Base-by-base conservation (phyloP, 2,888 invertebrate genomes). In the Brachyopa scutellaris region DNA sequence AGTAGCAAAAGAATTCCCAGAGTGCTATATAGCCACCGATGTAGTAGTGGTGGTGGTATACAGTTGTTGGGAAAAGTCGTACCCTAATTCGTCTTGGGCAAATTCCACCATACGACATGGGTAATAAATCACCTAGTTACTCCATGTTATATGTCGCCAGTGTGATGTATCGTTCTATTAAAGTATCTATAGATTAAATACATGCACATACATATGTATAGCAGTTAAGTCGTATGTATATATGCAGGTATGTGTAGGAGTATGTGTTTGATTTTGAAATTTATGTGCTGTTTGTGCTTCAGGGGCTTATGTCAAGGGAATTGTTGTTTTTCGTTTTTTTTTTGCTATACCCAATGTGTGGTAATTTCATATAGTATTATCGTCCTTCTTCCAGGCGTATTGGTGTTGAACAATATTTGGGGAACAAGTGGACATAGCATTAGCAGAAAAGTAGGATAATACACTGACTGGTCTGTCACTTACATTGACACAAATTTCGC, bases 61-160 rank as follows among this genome's bases (percentile, higher is more conserved):
- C 47, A 74, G 38, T 55, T 61, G 61, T 69, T 61, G 79, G 73
- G 66, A 72, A 70, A 79, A 79, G 72, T 82, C 82, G 79, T 84
- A 85, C 74, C 77, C 82, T 83, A 85, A 86, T 86, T 86, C 84
- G 85, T 86, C 85, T 85, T 84, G 84, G 82, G 85, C 80, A 85
- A 85, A 85, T 85, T 86, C 87, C 87, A 86, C 82, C 85, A 86
- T 86, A 86, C 88, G 87, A 87, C 87, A 87, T 86, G 87, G 87
- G 86, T 87, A 87, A 90, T 90, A 90, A 90, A 90, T 90, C 90
- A 89, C 86, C 77, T 86, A 88, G 87, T 88, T 88, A 88, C 89
- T 88, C 88, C 88, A 88, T 88, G 88, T 89, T 88, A 86, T 84
- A 84, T 86, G 85, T 86, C 86, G 85, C 87, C 82, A 86, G 86